Evolutionary conservation across 2,797 vertebrate genomes (phyloP), one percentile per base, ranked within the genome.

Genomic region (Megaceryle alcyon): DNA sequence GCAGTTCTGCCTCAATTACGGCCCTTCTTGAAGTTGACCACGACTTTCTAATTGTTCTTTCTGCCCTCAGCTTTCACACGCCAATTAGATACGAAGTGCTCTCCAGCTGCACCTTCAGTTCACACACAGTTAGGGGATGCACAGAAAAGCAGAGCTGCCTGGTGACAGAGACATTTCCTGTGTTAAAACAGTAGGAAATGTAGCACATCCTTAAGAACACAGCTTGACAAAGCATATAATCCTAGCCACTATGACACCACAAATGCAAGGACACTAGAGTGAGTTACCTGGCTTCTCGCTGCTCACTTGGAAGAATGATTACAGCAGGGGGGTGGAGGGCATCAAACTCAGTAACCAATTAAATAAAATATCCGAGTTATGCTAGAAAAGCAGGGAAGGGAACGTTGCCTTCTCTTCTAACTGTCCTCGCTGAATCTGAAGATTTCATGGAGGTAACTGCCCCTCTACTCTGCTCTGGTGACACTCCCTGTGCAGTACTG

Each of bases 91-190:
- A n/a, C 3, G 51, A 90, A 92, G 70, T 18, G 39, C 59, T 95
- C 82, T 90, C 87, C 87, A 92, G 91, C 73, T 80, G 77, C 70
- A 88, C 92, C 85, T 90, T 80, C 54, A 31, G 85, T 77, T 91
- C 91, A 81, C 91, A 82, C 65, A 29, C 91, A 89, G 88, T 91
- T 83, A 94, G 46, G 41, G 80, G 70, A 94, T 39, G 60, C 56
- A 46, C 20, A 72, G 82, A 56, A 79, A 92, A 86, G 77, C 87
- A 68, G 59, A 64, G 84, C 64, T 82, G 86, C 84, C 78, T 83
- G 84, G 84, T 60, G 66, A 79, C 78, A 73, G 90, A 90, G 87
- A 84, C 51, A 43, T 66, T 77, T 86, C 75, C 77, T 33, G 71
- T 88, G 92, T 86, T 94, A 46, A 56, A 80, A 37, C 88, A 39